Percentiles rank a stretch among this genome's conserved stretches.
These are phyloP conservation scores for Seira sanloemensis DNA, from an alignment of 2,888 invertebrate genomes.

Conservation along the genomic window DNA sequence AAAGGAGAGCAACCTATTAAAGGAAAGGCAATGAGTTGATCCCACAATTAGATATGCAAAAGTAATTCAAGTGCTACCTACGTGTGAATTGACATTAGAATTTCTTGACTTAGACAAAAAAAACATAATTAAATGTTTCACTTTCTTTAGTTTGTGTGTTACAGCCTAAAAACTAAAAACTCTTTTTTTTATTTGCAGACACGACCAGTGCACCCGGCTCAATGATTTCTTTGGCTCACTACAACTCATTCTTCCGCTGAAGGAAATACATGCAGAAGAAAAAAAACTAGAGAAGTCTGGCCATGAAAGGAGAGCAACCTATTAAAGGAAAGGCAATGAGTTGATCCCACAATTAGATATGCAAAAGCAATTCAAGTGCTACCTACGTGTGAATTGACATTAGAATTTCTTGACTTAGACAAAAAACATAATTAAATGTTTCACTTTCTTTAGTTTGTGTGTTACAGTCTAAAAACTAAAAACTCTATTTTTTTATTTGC, in stretches of 20 bases:
- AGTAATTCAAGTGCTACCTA: conserved; percentile 21
- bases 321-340: conserved; percentile 22
- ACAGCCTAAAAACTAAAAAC: too few species aligned
- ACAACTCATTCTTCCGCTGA: too few species aligned
- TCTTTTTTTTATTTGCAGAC: too few species aligned
- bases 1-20: conserved; percentile 22
- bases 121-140: not conserved
- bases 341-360: conserved; percentile 49
- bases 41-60: conserved; percentile 50
- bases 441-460: too few species aligned
- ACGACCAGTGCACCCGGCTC: too few species aligned
- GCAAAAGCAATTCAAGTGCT: conserved; percentile 33
- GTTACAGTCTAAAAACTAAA: too few species aligned
- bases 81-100: conserved; percentile 48
- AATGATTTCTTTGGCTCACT: too few species aligned
- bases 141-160: too few species aligned
- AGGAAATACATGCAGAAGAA: too few species aligned
- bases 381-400: conserved; percentile 48
- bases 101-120: not conserved
- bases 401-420: not conserved
- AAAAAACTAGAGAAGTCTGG: too few species aligned
- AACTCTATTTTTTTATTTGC: too few species aligned
- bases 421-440: not conserved
- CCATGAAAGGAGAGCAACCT: too few species aligned
- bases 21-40: conserved; percentile 34